A percentile compares a stretch with the other conserved stretches of the same genome.
Conservation (phyloP, 2,113 vertebrate genomes). For the Rhombomys opimus region DNA sequence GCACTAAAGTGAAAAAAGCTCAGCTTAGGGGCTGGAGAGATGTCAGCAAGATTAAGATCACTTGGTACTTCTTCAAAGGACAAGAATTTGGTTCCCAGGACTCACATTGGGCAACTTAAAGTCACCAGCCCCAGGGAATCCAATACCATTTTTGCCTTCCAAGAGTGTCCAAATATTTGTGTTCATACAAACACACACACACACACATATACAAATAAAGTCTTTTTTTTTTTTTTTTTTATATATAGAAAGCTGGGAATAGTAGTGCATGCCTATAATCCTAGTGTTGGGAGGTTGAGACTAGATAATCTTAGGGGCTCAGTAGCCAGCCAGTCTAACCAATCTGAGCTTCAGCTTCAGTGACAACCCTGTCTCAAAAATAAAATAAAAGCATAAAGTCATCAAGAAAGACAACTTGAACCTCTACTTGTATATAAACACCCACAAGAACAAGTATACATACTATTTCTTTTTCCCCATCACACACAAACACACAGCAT, state of each 20-base stretch:
- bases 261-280: not conserved
- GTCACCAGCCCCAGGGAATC: not conserved
- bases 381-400: not conserved
- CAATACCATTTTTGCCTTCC: not conserved
- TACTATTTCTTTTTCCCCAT: not conserved
- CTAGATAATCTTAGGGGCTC: not conserved
- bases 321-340: not conserved
- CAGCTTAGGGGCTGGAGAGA: not conserved
- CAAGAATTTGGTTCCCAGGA: not conserved
- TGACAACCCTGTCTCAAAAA: not conserved
- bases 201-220: not conserved
- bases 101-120: not conserved
- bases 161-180: not conserved
- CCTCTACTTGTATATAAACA: not conserved
- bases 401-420: not conserved
- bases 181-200: not conserved
- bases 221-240: not conserved
- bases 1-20: no score
- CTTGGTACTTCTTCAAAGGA: not conserved
- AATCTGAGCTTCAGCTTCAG: not conserved
- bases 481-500: not conserved
- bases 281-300: not conserved
- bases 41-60: not conserved
- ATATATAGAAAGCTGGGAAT: not conserved
- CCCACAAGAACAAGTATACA: not conserved